Evolutionary conservation across 1,140 invertebrate genomes (phyloP).

Genomic region (Cyphomyrmex costatus): DNA sequence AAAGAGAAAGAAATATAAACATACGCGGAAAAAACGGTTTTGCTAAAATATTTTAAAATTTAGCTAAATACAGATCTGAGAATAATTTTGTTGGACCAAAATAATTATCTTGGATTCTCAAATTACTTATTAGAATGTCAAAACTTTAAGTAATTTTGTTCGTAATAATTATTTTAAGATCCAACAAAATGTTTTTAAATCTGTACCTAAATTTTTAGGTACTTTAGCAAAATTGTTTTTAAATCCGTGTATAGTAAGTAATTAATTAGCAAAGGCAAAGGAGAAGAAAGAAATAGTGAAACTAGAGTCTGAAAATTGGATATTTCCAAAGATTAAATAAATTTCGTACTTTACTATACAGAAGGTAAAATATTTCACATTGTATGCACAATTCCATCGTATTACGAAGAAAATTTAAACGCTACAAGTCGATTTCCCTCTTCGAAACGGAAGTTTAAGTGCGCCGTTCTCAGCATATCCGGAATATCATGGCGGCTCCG

Average conservation of each 20-base stretch:
- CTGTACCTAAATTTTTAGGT: too few relatives aligned
- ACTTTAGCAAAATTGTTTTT: too few relatives aligned
- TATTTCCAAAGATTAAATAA: background rate
- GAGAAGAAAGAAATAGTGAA: background rate
- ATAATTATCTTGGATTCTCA: too few relatives aligned
- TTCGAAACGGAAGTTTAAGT: slow-evolving; percentile 66
- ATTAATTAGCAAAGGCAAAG: background rate
- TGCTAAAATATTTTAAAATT: too few relatives aligned
- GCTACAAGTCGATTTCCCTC: slow-evolving; percentile 15
- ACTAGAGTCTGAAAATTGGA: background rate
- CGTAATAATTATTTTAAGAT: too few relatives aligned
- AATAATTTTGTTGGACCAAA: too few relatives aligned
- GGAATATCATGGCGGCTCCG: slow-evolving; percentile 54
- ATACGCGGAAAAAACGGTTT: too few relatives aligned
- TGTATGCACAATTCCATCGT: background rate
- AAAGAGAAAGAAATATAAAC: background rate
- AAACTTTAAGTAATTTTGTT: too few relatives aligned
- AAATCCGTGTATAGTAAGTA: background rate
- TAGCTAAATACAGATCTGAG: too few relatives aligned
- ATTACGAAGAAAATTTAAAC: slow-evolving; percentile 39
- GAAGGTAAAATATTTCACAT: background rate
- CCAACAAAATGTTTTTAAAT: too few relatives aligned
- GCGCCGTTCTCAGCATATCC: slow-evolving; percentile 59
- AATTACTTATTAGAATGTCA: too few relatives aligned
- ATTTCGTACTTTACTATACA: background rate